Conservation (phyloP, 2,113 vertebrate species). For the Cebidichthys violaceus region DNA sequence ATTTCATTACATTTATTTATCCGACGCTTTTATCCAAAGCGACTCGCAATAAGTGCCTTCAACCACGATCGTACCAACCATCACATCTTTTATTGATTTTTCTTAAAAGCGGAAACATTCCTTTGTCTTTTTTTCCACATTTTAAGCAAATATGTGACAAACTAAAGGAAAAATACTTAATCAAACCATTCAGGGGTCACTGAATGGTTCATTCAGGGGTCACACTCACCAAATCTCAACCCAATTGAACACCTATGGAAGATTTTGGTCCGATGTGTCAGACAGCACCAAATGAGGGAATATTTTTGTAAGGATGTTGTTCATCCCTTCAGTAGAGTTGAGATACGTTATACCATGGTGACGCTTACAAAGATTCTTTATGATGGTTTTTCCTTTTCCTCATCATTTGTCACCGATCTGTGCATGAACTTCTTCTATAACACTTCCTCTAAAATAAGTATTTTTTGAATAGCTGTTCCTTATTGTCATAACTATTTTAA, state of each 20-base stretch:
- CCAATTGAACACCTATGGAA: neutral
- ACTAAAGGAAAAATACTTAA: neutral
- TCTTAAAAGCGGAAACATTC: neutral
- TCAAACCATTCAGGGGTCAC: neutral
- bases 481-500: neutral
- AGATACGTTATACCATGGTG: neutral
- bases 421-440: neutral
- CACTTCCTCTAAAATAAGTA: neutral
- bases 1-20: neutral
- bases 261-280: neutral
- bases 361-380: neutral
- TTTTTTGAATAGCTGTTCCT: neutral
- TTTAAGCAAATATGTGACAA: neutral
- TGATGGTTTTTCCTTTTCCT: neutral
- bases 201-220: too few species aligned
- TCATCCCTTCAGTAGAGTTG: neutral
- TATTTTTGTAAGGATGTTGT: neutral
- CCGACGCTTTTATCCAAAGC: neutral
- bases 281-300: neutral
- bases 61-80: neutral
- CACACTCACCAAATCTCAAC: neutral
- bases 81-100: conserved; percentile 1
- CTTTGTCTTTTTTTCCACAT: neutral
- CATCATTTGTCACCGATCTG: neutral
- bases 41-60: neutral